Conservation (phyloP, 2,113 vertebrate genomes). For the Engystomops pustulosus region DNA sequence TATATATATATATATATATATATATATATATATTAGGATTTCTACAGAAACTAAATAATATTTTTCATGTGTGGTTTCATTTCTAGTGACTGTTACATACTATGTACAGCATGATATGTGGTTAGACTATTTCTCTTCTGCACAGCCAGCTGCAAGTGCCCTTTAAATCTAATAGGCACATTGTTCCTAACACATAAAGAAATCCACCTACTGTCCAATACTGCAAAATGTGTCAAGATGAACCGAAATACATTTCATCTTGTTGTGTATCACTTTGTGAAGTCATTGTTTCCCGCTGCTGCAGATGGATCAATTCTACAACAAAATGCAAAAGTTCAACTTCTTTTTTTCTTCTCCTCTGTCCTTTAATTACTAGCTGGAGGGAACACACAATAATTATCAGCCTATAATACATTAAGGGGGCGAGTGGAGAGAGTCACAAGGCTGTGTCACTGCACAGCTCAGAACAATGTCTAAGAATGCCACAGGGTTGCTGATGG, state of each 20-base stretch:
- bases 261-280: conserved; percentile 33
- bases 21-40: too few species aligned
- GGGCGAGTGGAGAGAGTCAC: conserved; percentile 62
- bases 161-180: conserved; percentile 51
- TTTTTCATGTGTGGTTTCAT: neutral
- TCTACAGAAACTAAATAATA: too few species aligned
- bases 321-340: conserved; percentile 64
- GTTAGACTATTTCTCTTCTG: neutral
- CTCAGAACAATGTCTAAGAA: conserved; percentile 52
- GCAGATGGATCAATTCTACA: conserved; percentile 52
- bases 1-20: too few species aligned
- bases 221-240: neutral
- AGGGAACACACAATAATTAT: conserved; percentile 84
- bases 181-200: conserved; percentile 60
- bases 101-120: neutral
- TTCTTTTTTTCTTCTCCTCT: conserved; percentile 73
- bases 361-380: conserved; percentile 88
- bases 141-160: neutral
- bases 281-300: conserved; percentile 42
- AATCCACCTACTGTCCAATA: conserved; percentile 54
- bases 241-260: conserved; percentile 6
- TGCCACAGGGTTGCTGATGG: conserved; percentile 60
- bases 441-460: conserved; percentile 61
- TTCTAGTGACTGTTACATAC: neutral
- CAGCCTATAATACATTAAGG: conserved; percentile 81